These are phyloP conservation scores for Rhagologus leucostigma DNA, from an alignment of 2,113 vertebrate species.

Conservation along the genomic window DNA sequence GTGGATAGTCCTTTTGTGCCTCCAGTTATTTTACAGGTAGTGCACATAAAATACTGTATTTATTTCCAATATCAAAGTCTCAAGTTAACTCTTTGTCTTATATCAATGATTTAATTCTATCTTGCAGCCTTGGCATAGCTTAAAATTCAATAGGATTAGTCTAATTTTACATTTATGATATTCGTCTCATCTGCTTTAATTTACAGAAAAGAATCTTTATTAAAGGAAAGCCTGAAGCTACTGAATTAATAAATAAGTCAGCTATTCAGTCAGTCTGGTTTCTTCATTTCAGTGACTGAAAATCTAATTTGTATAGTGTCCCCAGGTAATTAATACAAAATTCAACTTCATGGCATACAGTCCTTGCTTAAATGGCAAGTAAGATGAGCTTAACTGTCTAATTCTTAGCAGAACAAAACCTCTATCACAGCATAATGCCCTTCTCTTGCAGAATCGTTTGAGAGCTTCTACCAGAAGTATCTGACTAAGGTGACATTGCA, in stretches of 20 bases:
- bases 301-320: background rate
- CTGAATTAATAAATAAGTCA: background rate
- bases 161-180: constrained; percentile 25
- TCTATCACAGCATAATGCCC: accelerated
- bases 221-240: constrained; percentile 9
- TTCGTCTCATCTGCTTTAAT: background rate
- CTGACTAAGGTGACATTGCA: background rate
- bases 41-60: background rate
- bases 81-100: background rate
- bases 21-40: background rate
- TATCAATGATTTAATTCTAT: background rate
- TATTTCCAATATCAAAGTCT: background rate
- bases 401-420: background rate
- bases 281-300: background rate
- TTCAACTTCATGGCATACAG: background rate
- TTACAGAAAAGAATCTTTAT: constrained; percentile 2
- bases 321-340: background rate
- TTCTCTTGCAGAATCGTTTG: background rate
- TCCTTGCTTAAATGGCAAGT: background rate
- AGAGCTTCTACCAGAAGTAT: background rate
- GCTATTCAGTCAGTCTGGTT: background rate
- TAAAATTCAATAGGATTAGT: background rate
- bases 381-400: background rate
- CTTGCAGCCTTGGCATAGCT: background rate
- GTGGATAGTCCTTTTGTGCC: background rate